phyloP scores from a whole-genome alignment of 1,140 invertebrate genomes.

The Arion vulgaris region DNA sequence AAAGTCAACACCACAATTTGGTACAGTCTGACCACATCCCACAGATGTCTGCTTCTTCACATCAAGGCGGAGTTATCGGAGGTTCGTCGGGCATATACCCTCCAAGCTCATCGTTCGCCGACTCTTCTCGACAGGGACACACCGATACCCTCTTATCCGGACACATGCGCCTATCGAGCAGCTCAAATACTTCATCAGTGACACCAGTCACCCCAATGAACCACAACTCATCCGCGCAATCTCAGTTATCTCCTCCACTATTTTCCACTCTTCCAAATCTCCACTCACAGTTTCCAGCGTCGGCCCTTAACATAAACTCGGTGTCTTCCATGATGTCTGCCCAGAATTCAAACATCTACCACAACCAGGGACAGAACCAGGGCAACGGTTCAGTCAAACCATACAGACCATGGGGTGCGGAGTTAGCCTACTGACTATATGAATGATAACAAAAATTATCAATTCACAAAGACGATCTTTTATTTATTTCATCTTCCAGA shows the following conservation, averaged over 20 bases:
- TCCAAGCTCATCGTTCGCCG: constrained; percentile 23
- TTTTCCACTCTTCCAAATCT: constrained; percentile 62
- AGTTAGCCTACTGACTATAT: constrained; percentile 84
- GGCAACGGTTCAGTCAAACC: constrained; percentile 78
- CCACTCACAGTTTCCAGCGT: constrained; percentile 72
- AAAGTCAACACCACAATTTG: constrained; percentile 56
- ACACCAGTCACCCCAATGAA: constrained; percentile 57
- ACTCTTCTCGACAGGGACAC: constrained; percentile 39
- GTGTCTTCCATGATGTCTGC: constrained; percentile 64
- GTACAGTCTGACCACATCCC: constrained; percentile 52
- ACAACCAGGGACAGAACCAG: constrained; percentile 45
- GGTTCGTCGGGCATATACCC: constrained; percentile 38
- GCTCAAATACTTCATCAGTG: constrained; percentile 34
- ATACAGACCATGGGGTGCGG: constrained; percentile 95
- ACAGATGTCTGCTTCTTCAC: constrained; percentile 24
- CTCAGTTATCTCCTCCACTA: constrained; percentile 56
- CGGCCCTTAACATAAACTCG: constrained; percentile 59
- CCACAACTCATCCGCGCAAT: constrained; percentile 51
- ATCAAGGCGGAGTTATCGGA: constrained; percentile 48
- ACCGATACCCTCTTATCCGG: constrained; percentile 34
- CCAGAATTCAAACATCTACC: constrained; percentile 49
- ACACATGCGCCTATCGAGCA: constrained; percentile 39
- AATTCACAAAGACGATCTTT: neutral
- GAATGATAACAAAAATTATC: neutral
- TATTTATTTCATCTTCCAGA: too few species aligned